Percentiles rank a stretch among this genome's conserved stretches.
Conservation (phyloP, 2,113 vertebrate species). For the Suricata suricatta region DNA sequence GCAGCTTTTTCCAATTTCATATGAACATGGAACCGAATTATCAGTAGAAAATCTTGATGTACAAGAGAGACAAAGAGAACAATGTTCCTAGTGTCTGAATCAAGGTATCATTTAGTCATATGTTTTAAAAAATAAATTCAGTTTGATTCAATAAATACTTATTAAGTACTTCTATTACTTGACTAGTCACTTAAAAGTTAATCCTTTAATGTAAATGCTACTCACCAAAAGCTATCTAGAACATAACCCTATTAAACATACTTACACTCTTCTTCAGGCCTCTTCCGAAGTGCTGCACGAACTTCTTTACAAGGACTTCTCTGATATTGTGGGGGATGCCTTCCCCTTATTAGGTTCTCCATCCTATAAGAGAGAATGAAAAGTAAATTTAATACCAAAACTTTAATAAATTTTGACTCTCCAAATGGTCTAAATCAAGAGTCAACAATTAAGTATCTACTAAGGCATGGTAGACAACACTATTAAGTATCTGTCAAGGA, state of each 20-base stretch:
- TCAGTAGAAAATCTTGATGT: neutral
- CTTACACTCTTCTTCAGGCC: constrained; percentile 84
- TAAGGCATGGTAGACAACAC: neutral
- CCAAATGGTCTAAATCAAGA: neutral
- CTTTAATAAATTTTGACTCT: neutral
- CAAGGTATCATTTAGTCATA: neutral
- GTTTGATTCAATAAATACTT: neutral
- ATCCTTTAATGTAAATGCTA: neutral
- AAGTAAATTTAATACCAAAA: neutral
- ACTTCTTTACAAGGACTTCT: constrained; percentile 81
- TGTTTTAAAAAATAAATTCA: neutral
- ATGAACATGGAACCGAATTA: neutral
- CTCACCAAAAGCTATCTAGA: constrained; percentile 47
- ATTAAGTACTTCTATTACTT: neutral
- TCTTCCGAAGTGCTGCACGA: constrained; percentile 78
- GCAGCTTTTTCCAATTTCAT: neutral
- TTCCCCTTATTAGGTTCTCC: constrained; percentile 82
- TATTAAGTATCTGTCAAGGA: neutral
- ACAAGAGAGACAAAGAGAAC: neutral
- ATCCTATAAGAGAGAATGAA: constrained; percentile 73
- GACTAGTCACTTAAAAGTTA: neutral
- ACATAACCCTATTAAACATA: constrained; percentile 61
- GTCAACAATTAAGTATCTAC: neutral
- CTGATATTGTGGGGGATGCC: constrained; percentile 81
- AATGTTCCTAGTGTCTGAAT: neutral